These are phyloP conservation scores for Sus cebifrons DNA, from an alignment of 2,797 vertebrate genomes.

Conservation along the genomic window DNA sequence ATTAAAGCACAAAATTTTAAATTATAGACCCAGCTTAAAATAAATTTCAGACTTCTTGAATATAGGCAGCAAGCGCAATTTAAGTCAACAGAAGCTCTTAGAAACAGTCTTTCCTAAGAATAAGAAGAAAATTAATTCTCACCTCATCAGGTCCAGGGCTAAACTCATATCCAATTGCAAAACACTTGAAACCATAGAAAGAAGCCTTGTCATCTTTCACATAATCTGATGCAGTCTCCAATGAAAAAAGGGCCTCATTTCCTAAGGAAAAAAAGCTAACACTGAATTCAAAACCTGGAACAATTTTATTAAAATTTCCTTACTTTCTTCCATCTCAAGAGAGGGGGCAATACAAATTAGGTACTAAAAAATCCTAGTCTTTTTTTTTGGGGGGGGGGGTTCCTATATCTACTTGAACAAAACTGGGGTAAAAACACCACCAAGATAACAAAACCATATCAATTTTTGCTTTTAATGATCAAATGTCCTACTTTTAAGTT, in stretches of 20 bases:
- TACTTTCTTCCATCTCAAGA: not conserved
- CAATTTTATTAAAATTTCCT: not conserved
- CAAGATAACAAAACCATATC: not conserved
- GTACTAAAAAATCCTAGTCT: conserved; percentile 38
- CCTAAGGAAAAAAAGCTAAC: conserved; percentile 90
- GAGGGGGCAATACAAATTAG: not conserved
- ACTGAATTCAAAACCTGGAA: conserved; percentile 65
- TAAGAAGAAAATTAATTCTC: conserved; percentile 78
- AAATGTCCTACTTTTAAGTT: conserved; percentile 44
- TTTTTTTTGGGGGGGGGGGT: not conserved
- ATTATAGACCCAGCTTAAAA: not conserved
- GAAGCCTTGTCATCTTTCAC: conserved; percentile 99
- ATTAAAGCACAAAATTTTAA: conserved; percentile 51
- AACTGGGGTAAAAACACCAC: not conserved
- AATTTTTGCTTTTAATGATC: conserved; percentile 31
- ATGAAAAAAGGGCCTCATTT: conserved; percentile 98
- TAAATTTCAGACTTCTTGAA: not conserved
- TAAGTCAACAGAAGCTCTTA: not conserved
- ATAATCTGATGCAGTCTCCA: conserved; percentile 99
- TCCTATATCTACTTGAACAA: not conserved
- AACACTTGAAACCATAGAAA: conserved; percentile 99
- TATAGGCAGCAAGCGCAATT: not conserved
- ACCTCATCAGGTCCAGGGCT: conserved; percentile 98
- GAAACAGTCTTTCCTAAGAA: conserved; percentile 2
- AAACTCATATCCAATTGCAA: conserved; percentile 98